Evolutionary conservation across 37 sponge, comb jelly and placozoan genomes (phyloP).

Genomic region (Chondrosia reniformis): DNA sequence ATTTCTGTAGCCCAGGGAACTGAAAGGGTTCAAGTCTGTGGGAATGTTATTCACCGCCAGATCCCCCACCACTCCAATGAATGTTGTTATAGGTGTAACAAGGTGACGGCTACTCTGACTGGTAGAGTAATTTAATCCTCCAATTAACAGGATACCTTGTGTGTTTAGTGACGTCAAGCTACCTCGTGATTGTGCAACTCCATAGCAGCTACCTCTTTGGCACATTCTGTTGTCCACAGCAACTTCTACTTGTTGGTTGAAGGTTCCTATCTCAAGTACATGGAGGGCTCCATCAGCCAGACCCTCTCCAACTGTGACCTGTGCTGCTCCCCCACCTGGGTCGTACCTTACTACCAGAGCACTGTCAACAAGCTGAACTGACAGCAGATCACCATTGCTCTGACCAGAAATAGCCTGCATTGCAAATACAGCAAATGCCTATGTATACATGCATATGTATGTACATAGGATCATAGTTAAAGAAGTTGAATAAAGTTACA

Average conservation of each 20-base stretch:
- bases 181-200: background rate
- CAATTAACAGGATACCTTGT: background rate
- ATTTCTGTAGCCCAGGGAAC: background rate
- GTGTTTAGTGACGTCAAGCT: background rate
- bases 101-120: background rate
- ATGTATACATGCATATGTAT: too few relatives aligned
- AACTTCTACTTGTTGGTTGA: background rate
- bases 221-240: background rate
- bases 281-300: conserved; percentile 3
- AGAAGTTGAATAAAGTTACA: too few relatives aligned
- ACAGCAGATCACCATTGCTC: background rate
- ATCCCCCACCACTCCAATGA: background rate
- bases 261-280: background rate
- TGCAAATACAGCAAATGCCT: background rate
- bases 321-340: background rate
- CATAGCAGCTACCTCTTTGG: conserved; percentile 9
- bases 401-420: background rate
- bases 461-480: too few relatives aligned
- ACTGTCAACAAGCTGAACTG: background rate
- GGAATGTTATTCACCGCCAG: background rate
- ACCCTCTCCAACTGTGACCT: background rate
- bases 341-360: background rate
- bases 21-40: background rate
- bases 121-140: background rate
- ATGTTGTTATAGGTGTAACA: background rate